Conservation (phyloP, 37 sponge, comb jelly and placozoan species). For the Diacarnus erythraeanus region DNA sequence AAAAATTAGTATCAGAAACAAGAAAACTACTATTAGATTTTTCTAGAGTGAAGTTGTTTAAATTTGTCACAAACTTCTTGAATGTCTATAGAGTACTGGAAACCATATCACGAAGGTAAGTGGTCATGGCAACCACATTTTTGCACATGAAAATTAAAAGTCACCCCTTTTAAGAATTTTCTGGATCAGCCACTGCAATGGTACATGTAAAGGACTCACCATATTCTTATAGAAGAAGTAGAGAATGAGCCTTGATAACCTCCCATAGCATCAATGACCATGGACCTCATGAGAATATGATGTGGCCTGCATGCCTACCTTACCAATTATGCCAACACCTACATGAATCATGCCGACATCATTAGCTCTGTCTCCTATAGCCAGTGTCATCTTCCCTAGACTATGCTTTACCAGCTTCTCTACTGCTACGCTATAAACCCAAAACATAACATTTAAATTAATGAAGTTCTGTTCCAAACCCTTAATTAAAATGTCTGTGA, state of each 20-base stretch:
- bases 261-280: conserved; percentile 85
- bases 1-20: too few relatives aligned
- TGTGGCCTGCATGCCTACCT: conserved; percentile 81
- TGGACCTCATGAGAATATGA: conserved; percentile 85
- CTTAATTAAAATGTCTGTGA: too few relatives aligned
- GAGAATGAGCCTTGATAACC: conserved; percentile 67
- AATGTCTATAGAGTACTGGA: too few relatives aligned
- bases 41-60: too few relatives aligned
- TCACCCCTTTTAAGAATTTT: too few relatives aligned
- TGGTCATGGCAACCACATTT: too few relatives aligned
- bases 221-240: conserved; percentile 93
- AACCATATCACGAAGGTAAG: too few relatives aligned
- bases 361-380: conserved; percentile 92
- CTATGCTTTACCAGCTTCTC: conserved; percentile 65
- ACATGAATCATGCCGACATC: conserved; percentile 95
- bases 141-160: too few relatives aligned
- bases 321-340: conserved; percentile 84
- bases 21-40: conserved; percentile 55
- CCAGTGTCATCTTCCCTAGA: conserved; percentile 60
- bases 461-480: background rate
- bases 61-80: too few relatives aligned
- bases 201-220: conserved; percentile 67
- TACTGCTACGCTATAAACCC: conserved; percentile 70
- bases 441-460: background rate
- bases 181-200: too few relatives aligned